Conservation (phyloP, 2,888 invertebrate genomes). For the Stenurella melanura region DNA sequence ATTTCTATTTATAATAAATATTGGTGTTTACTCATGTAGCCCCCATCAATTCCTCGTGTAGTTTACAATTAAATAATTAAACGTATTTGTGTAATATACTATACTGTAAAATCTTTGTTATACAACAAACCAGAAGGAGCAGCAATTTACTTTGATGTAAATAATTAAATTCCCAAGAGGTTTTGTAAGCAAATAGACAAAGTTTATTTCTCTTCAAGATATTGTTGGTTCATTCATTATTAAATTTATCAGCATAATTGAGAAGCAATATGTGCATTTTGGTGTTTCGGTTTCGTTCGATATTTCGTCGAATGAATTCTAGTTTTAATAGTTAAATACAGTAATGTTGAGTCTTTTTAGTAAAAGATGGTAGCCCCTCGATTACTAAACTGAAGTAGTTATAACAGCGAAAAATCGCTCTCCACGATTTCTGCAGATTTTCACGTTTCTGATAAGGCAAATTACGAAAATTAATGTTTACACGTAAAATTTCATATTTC, state of each 20-base stretch:
- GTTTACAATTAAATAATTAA: slow-evolving; percentile 16
- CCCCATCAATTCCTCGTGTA: background rate
- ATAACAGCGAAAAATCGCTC: too few relatives aligned
- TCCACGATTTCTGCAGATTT: too few relatives aligned
- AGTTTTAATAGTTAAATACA: too few relatives aligned
- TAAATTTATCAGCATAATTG: slow-evolving; percentile 10
- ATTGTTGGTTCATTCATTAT: slow-evolving; percentile 1
- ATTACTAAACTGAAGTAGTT: too few relatives aligned
- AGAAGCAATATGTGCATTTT: slow-evolving; percentile 1
- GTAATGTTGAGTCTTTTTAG: too few relatives aligned
- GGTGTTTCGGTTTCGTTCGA: background rate
- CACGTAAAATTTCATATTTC: too few relatives aligned
- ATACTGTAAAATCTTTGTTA: slow-evolving; percentile 28
- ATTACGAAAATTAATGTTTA: too few relatives aligned
- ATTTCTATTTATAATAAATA: slow-evolving; percentile 14
- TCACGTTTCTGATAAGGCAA: too few relatives aligned
- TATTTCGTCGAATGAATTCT: background rate
- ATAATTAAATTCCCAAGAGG: slow-evolving; percentile 33
- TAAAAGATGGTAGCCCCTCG: too few relatives aligned
- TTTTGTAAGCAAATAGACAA: slow-evolving; percentile 19
- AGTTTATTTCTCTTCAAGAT: slow-evolving; percentile 25
- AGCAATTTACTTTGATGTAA: slow-evolving; percentile 32
- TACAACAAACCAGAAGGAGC: slow-evolving; percentile 13
- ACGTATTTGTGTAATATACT: slow-evolving; percentile 12
- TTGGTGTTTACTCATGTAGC: background rate